These are phyloP conservation scores for Clangula hyemalis DNA, from an alignment of 2,797 vertebrate genomes.

Conservation along the genomic window DNA sequence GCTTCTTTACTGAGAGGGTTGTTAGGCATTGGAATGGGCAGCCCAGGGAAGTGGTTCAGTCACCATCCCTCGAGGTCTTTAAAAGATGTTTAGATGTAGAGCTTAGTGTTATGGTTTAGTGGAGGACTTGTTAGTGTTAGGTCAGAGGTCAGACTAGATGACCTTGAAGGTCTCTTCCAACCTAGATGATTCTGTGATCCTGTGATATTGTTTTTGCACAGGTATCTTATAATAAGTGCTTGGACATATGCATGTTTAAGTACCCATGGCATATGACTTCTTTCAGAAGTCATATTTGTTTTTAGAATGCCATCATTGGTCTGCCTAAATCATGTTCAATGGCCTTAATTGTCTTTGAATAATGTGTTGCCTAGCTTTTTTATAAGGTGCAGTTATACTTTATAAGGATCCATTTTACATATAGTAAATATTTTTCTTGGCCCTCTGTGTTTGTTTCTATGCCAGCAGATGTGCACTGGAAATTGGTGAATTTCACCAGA, in stretches of 20 bases:
- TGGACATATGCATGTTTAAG: not conserved
- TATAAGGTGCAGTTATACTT: not conserved
- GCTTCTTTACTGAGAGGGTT: too few species aligned
- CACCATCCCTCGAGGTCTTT: too few species aligned
- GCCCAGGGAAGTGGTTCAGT: too few species aligned
- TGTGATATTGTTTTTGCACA: not conserved
- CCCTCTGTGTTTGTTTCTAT: not conserved
- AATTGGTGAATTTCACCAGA: not conserved
- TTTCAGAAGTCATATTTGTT: not conserved
- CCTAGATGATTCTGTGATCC: too few species aligned
- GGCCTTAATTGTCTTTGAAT: not conserved
- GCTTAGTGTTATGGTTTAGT: too few species aligned
- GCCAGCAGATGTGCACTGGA: not conserved
- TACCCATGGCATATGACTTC: not conserved
- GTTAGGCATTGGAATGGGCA: too few species aligned
- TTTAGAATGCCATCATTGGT: not conserved
- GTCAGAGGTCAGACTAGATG: too few species aligned
- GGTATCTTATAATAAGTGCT: not conserved
- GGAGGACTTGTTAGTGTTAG: too few species aligned
- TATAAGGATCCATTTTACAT: not conserved
- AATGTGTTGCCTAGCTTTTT: not conserved
- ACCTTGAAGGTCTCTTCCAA: too few species aligned
- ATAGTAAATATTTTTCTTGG: not conserved
- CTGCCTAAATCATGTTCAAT: not conserved
- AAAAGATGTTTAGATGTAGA: too few species aligned